These are phyloP conservation scores for Ophiothrix spiculata DNA, from an alignment of 35 echinoderm and acorn worm genomes.

Conservation along the genomic window DNA sequence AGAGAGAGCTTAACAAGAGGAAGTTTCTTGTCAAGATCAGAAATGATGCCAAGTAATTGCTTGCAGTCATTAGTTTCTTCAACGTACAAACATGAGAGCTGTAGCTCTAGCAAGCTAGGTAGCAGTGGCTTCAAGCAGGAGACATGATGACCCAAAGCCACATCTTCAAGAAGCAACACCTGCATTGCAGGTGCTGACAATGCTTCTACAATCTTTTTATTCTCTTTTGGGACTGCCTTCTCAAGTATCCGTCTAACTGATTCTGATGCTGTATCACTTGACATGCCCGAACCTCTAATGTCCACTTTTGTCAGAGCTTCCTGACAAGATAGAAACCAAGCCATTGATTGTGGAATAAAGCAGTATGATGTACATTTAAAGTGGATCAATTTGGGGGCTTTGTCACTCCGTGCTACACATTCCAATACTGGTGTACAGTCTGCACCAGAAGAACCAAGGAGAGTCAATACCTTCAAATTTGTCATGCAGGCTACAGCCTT, in stretches of 20 bases:
- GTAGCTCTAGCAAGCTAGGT: no score
- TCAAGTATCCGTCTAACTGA: no score
- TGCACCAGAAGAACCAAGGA: not conserved
- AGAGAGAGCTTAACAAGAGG: not conserved
- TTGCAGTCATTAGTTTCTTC: not conserved
- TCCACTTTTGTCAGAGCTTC: not conserved
- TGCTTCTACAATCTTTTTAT: not conserved
- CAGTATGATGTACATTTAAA: not conserved
- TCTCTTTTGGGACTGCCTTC: not conserved
- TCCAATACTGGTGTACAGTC: not conserved
- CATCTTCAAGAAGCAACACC: not conserved
- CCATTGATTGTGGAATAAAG: not conserved
- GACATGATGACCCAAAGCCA: no score
- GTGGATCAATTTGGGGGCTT: not conserved
- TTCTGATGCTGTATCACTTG: no score
- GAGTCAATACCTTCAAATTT: not conserved
- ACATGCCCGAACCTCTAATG: not conserved
- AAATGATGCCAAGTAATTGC: not conserved
- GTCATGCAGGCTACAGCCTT: not conserved
- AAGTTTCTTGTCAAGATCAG: not conserved
- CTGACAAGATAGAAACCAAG: not conserved
- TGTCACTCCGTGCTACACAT: not conserved
- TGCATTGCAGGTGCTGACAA: not conserved
- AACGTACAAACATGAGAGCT: no score
- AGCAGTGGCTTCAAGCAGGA: no score